phyloP scores from a whole-genome alignment of 2,797 vertebrate genomes.

The Sebastes minor region DNA sequence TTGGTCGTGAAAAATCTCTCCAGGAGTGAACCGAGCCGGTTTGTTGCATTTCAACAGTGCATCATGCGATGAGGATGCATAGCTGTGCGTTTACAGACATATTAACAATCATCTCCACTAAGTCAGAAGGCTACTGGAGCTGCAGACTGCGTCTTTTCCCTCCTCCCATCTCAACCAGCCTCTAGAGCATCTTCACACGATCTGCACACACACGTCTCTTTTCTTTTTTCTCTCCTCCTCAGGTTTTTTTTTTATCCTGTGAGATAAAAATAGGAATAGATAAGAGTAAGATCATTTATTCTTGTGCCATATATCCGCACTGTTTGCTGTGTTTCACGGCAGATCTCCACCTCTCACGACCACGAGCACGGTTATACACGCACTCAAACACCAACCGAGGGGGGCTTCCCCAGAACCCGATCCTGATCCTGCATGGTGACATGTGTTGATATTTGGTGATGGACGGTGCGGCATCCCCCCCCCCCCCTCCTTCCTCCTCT shows the following conservation, averaged over 20 bases:
- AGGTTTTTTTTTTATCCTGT: constrained; percentile 15
- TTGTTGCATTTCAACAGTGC: constrained; percentile 33
- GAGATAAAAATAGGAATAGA: constrained; percentile 75
- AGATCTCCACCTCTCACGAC: constrained; percentile 44
- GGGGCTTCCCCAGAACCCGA: constrained; percentile 78
- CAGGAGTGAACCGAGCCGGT: constrained; percentile 13
- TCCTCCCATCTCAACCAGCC: constrained; percentile 40
- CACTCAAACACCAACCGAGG: constrained; percentile 62
- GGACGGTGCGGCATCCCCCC: constrained; percentile 77
- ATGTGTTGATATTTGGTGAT: constrained; percentile 83
- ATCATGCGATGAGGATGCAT: constrained; percentile 43
- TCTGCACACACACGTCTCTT: constrained; percentile 61
- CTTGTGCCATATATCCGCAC: constrained; percentile 74
- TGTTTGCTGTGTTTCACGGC: constrained; percentile 64
- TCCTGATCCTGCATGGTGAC: constrained; percentile 57
- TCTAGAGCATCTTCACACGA: constrained; percentile 68
- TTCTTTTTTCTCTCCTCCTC: constrained; percentile 37
- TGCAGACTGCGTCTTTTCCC: constrained; percentile 73
- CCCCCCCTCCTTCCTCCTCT: constrained; percentile 23
- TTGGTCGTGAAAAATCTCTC: constrained; percentile 36
- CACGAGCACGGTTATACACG: no score
- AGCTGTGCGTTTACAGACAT: constrained; percentile 48
- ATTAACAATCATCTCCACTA: constrained; percentile 53
- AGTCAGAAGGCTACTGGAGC: constrained; percentile 27
- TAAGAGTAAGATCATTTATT: constrained; percentile 72